phyloP scores from a whole-genome alignment of 2,113 vertebrate species.

The Pelobates fuscus region DNA sequence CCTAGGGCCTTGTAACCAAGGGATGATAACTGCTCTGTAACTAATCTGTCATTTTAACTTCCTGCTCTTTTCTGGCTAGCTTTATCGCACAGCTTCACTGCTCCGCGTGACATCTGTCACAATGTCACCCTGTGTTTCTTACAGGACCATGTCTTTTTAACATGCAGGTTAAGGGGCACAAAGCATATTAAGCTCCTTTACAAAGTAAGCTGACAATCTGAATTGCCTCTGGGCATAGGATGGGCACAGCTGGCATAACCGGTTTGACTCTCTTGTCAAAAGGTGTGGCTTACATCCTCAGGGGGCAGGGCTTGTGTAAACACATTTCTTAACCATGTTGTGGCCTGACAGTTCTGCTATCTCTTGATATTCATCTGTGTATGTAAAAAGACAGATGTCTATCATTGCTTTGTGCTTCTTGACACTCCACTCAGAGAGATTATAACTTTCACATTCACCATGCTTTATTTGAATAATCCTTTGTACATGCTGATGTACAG shows the following conservation, averaged over 20 bases:
- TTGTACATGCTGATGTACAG: too few species aligned
- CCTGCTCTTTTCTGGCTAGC: slow-evolving; percentile 3
- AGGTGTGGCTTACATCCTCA: not conserved
- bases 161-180: too few species aligned
- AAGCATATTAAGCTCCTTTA: not conserved
- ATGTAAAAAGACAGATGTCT: not conserved
- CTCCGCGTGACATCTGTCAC: slow-evolving; percentile 16
- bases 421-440: too few species aligned
- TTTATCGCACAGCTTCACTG: slow-evolving; percentile 2
- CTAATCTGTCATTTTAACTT: slow-evolving; percentile 32
- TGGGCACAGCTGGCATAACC: slow-evolving; percentile 27
- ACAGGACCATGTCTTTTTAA: not conserved
- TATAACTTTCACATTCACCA: too few species aligned
- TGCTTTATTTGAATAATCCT: too few species aligned
- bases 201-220: not conserved
- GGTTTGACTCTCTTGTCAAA: slow-evolving; percentile 9
- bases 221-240: not conserved
- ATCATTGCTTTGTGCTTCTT: not conserved
- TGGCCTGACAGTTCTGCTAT: not conserved
- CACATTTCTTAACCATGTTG: not conserved
- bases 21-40: not conserved
- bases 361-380: not conserved
- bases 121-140: not conserved
- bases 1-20: not conserved
- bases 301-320: slow-evolving; percentile 5